Conservation (phyloP, 2,888 invertebrate genomes). For the Busseola fusca region DNA sequence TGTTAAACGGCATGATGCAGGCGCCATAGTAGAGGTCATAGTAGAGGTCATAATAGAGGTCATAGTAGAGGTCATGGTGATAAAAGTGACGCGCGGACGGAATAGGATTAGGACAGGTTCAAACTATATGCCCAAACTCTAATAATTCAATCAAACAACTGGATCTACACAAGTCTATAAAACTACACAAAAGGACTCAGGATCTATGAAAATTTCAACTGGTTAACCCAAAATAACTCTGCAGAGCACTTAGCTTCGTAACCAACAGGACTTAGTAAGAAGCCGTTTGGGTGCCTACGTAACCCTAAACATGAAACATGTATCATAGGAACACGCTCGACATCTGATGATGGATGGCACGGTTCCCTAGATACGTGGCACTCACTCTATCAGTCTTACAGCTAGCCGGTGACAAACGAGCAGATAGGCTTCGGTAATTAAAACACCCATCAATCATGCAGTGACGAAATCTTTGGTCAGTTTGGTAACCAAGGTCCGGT, state of each 20-base stretch:
- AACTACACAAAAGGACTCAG: background rate
- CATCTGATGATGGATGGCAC: slow-evolving; percentile 47
- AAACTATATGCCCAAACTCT: background rate
- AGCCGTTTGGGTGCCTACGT: background rate
- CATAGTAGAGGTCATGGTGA: background rate
- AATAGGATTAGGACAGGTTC: background rate
- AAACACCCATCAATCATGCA: slow-evolving; percentile 52
- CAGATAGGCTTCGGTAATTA: slow-evolving; percentile 38
- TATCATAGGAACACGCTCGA: slow-evolving; percentile 13
- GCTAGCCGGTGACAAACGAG: slow-evolving; percentile 54
- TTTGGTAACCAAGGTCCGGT: background rate
- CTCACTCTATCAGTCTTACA: slow-evolving; percentile 52
- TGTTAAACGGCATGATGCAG: slow-evolving; percentile 5
- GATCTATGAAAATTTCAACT: background rate
- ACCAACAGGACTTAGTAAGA: background rate
- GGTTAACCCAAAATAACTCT: background rate
- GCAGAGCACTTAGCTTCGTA: background rate
- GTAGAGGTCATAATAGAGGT: slow-evolving; percentile 2
- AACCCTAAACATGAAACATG: slow-evolving; percentile 11
- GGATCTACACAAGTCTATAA: background rate
- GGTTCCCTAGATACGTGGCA: slow-evolving; percentile 40
- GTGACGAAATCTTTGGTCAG: slow-evolving; percentile 29
- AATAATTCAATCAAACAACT: background rate
- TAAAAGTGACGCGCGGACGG: slow-evolving; percentile 6
- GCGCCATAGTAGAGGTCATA: slow-evolving; percentile 1